Conservation (phyloP, 2,797 vertebrate species). For the Chaunax sp. region DNA sequence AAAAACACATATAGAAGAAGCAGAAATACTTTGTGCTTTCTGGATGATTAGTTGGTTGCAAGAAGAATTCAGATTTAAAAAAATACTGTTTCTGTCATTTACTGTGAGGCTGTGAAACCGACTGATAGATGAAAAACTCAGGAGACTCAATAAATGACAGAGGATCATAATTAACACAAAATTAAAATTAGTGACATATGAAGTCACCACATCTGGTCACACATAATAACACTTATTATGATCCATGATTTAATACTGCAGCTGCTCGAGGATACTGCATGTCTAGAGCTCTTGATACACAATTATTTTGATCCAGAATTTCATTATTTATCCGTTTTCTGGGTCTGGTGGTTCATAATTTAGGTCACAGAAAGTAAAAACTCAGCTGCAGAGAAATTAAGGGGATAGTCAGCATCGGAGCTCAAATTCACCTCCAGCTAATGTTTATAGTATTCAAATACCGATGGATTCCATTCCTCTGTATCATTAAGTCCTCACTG, state of each 20-base stretch:
- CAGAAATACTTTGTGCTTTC: too few relatives aligned
- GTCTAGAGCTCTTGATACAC: conserved; percentile 53
- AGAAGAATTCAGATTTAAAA: too few relatives aligned
- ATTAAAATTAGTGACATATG: background rate
- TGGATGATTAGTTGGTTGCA: too few relatives aligned
- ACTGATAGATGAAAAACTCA: background rate
- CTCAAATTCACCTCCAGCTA: conserved; percentile 78
- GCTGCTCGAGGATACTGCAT: conserved; percentile 41
- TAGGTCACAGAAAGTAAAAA: conserved; percentile 73
- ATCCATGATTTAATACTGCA: conserved; percentile 40
- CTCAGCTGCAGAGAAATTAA: conserved; percentile 77
- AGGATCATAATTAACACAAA: too few relatives aligned
- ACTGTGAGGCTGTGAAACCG: background rate
- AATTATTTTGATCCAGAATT: conserved; percentile 68
- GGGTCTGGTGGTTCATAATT: conserved; percentile 75
- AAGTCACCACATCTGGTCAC: conserved; percentile 8
- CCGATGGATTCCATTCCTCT: conserved; percentile 57
- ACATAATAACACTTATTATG: conserved; percentile 15
- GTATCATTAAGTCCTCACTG: conserved; percentile 78
- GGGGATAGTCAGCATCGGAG: conserved; percentile 70
- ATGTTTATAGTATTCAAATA: conserved; percentile 82
- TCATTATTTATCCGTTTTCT: conserved; percentile 75
- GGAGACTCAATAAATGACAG: background rate
- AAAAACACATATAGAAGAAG: too few relatives aligned
- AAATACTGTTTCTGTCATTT: background rate